These are phyloP conservation scores for Rapana venosa DNA, from an alignment of 2,888 invertebrate genomes.

Conservation along the genomic window DNA sequence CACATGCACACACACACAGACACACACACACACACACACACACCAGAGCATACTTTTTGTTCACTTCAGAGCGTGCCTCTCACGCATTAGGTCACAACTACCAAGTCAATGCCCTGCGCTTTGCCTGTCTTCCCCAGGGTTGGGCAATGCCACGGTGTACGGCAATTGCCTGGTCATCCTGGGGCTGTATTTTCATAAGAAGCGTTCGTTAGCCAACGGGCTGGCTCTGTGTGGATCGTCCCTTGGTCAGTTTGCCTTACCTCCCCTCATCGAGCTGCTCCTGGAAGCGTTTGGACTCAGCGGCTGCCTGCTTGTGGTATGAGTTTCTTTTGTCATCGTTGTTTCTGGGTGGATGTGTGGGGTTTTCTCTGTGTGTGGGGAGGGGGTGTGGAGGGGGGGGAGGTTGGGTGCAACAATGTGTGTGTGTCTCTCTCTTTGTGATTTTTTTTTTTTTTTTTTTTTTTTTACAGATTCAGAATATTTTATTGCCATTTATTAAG, in stretches of 20 bases:
- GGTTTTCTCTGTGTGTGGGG: neutral
- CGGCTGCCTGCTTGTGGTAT: slow-evolving; percentile 54
- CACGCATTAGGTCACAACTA: no score
- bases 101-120: neutral
- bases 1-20: no score
- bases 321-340: neutral
- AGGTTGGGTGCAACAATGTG: neutral
- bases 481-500: no score
- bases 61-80: no score
- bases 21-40: no score
- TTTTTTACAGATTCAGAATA: no score
- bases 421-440: neutral
- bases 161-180: slow-evolving; percentile 70
- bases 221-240: slow-evolving; percentile 69
- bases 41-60: no score
- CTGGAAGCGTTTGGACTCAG: slow-evolving; percentile 61
- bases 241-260: slow-evolving; percentile 70
- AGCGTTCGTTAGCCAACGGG: slow-evolving; percentile 67
- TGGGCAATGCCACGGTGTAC: slow-evolving; percentile 69
- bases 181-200: slow-evolving; percentile 67
- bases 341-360: neutral
- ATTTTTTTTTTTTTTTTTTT: no score
- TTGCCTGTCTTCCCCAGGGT: slow-evolving; percentile 56
- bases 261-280: slow-evolving; percentile 66
- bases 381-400: neutral